Conservation (phyloP, 2,888 invertebrate genomes). For the Deilephila elpenor region DNA sequence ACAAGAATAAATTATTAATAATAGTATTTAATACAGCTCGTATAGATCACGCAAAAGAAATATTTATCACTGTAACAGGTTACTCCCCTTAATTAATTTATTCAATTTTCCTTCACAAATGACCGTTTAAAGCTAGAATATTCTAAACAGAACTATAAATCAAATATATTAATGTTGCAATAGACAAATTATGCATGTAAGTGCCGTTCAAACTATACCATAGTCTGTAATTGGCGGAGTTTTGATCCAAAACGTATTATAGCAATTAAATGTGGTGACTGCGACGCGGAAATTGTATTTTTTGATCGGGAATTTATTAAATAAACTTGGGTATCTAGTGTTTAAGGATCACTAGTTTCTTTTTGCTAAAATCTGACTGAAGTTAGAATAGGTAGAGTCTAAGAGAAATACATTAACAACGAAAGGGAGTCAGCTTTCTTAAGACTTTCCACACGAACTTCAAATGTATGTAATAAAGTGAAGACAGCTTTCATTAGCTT, state of each 20-base stretch:
- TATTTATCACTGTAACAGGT: neutral
- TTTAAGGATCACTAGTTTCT: too few relatives aligned
- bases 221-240: neutral
- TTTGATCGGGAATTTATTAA: too few relatives aligned
- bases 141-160: neutral
- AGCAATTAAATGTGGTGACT: conserved; percentile 2
- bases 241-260: neutral
- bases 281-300: neutral
- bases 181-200: neutral
- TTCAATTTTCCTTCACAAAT: neutral
- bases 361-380: too few relatives aligned
- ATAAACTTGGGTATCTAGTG: too few relatives aligned
- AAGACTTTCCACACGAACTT: too few relatives aligned
- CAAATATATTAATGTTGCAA: neutral
- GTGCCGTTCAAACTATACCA: neutral
- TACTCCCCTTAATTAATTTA: neutral
- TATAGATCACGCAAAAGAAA: neutral
- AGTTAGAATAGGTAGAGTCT: too few relatives aligned
- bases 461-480: too few relatives aligned
- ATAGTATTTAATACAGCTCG: too few relatives aligned
- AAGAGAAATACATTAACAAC: too few relatives aligned
- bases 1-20: too few relatives aligned
- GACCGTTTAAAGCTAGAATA: neutral
- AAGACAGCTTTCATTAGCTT: too few relatives aligned
- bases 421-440: too few relatives aligned